phyloP scores from a whole-genome alignment of 1,140 invertebrate species.

The Microplitis mediator region DNA sequence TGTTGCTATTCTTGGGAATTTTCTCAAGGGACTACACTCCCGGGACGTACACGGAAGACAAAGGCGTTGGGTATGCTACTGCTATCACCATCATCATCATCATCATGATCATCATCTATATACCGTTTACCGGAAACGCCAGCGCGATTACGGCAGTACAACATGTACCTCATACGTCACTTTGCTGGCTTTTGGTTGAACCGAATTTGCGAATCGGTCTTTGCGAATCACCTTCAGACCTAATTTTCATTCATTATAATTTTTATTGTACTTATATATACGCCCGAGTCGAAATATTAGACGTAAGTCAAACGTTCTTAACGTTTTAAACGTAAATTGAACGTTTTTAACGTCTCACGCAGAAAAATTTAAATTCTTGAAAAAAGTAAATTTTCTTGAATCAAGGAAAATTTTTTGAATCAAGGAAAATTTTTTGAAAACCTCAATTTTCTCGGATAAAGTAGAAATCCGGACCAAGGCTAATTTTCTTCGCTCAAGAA shows the following conservation, averaged over 20 bases:
- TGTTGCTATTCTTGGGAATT: conserved; percentile 53
- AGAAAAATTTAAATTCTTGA: too few species aligned
- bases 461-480: too few species aligned
- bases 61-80: neutral
- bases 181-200: conserved; percentile 20
- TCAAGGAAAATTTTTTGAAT: too few species aligned
- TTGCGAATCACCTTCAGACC: conserved; percentile 2
- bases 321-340: too few species aligned
- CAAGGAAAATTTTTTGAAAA: too few species aligned
- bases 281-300: too few species aligned
- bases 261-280: neutral
- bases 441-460: too few species aligned
- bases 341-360: too few species aligned
- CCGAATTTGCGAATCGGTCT: neutral
- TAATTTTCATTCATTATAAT: conserved; percentile 9
- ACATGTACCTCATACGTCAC: conserved; percentile 25
- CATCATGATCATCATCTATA: conserved; percentile 25
- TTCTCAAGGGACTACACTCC: conserved; percentile 47
- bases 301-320: too few species aligned
- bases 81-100: too few species aligned
- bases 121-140: conserved; percentile 58
- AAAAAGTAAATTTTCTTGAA: too few species aligned
- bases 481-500: too few species aligned
- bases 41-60: conserved; percentile 15
- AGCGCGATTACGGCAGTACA: conserved; percentile 24